Percentiles rank a stretch among this genome's conserved stretches.
These are phyloP conservation scores for Thera britannica DNA, from an alignment of 2,888 invertebrate species.

Conservation along the genomic window DNA sequence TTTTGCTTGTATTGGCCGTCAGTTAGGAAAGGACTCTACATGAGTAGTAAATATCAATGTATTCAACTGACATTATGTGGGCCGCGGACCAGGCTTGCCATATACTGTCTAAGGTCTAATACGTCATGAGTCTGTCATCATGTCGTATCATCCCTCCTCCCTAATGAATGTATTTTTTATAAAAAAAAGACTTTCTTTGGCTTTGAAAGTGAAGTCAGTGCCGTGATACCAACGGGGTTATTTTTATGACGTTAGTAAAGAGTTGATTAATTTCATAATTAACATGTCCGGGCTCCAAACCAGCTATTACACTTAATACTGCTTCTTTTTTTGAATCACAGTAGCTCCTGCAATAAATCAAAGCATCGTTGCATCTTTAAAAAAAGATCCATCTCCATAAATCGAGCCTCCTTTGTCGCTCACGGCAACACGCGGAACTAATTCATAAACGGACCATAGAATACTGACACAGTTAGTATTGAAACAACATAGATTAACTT, in stretches of 20 bases:
- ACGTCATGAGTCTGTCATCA: no score
- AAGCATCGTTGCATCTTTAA: slow-evolving; percentile 16
- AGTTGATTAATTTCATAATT: background rate
- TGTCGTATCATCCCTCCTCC: no score
- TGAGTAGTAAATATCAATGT: no score
- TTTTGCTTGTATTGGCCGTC: no score
- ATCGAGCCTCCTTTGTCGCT: slow-evolving; percentile 19
- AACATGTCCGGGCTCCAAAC: background rate
- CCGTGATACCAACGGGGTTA: background rate
- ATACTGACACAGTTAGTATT: slow-evolving; percentile 6
- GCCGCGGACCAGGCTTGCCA: no score
- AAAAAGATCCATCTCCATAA: slow-evolving; percentile 37
- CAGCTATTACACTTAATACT: background rate
- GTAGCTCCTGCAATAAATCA: slow-evolving; percentile 12
- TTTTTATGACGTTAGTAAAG: background rate
- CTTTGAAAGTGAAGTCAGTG: no score
- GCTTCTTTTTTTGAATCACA: background rate
- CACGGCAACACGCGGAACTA: slow-evolving; percentile 25
- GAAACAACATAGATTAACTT: slow-evolving; percentile 5
- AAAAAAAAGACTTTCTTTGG: no score
- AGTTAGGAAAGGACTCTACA: no score
- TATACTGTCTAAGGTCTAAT: no score
- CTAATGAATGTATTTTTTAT: no score
- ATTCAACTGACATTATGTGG: no score
- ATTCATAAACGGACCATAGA: slow-evolving; percentile 22